These are phyloP conservation scores for Apotomis betuletana DNA, from an alignment of 2,888 invertebrate species.

Conservation along the genomic window DNA sequence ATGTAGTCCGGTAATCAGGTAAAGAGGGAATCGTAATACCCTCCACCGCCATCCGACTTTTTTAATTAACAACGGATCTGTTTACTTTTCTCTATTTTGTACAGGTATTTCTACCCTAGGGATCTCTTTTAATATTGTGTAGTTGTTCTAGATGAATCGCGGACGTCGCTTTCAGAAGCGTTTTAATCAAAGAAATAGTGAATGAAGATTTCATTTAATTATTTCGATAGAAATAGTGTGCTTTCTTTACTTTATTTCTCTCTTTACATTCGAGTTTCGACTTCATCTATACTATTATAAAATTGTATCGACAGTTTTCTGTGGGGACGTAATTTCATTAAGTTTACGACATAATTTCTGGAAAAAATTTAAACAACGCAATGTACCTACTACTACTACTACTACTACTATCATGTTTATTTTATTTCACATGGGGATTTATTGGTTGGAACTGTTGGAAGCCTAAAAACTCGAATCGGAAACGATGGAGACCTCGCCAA, in stretches of 20 bases:
- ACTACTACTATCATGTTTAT: no score
- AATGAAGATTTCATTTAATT: constrained; percentile 20
- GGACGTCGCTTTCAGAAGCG: constrained; percentile 17
- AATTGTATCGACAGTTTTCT: no score
- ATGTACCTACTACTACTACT: no score
- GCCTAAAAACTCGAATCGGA: no score
- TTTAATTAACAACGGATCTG: constrained; percentile 55
- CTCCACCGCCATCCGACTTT: constrained; percentile 52
- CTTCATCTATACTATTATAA: background rate
- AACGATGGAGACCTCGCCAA: no score
- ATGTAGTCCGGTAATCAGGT: constrained; percentile 51
- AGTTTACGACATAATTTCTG: no score
- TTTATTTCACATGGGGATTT: no score
- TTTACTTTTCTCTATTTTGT: constrained; percentile 42
- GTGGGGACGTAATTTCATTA: no score
- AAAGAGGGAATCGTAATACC: constrained; percentile 50
- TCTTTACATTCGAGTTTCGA: background rate
- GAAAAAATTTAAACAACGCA: no score
- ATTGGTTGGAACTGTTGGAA: no score
- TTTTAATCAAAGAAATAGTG: constrained; percentile 27
- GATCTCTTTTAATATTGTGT: constrained; percentile 41
- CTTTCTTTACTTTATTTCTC: background rate
- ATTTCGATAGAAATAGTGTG: constrained; percentile 1
- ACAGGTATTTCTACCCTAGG: constrained; percentile 35
- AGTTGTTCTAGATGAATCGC: constrained; percentile 24